Conservation (phyloP, 2,797 vertebrate genomes). For the Phalanger gymnotis region DNA sequence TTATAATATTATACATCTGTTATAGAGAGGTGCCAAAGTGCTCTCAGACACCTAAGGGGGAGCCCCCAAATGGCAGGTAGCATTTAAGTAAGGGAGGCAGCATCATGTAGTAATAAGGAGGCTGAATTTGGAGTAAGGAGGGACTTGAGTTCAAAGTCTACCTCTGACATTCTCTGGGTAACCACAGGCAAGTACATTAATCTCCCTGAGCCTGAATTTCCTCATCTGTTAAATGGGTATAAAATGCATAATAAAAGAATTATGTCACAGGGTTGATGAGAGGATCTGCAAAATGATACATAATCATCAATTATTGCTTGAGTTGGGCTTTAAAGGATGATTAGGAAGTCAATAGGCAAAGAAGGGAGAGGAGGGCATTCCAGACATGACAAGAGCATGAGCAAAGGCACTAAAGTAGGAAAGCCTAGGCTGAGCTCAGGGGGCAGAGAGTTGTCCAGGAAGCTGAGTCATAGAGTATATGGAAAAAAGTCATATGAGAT, state of each 20-base stretch:
- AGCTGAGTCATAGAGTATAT: background rate
- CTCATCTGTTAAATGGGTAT: background rate
- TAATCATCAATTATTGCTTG: background rate
- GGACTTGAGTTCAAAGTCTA: background rate
- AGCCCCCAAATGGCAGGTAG: background rate
- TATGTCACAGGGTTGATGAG: background rate
- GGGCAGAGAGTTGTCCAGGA: background rate
- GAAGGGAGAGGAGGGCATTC: background rate
- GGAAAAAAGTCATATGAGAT: background rate
- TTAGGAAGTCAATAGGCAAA: background rate
- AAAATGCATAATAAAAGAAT: background rate
- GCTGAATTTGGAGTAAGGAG: background rate
- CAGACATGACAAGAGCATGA: background rate
- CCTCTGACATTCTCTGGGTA: background rate
- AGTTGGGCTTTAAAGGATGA: background rate
- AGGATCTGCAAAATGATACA: background rate
- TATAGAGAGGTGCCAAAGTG: background rate
- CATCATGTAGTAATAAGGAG: background rate
- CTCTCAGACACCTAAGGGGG: background rate
- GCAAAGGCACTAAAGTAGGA: background rate
- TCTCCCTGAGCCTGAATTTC: background rate
- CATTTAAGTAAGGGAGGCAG: background rate
- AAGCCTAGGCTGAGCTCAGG: background rate
- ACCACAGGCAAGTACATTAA: background rate
- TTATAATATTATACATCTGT: background rate